These are phyloP conservation scores for Mythimna pallens DNA, from an alignment of 2,888 invertebrate species.

Conservation along the genomic window DNA sequence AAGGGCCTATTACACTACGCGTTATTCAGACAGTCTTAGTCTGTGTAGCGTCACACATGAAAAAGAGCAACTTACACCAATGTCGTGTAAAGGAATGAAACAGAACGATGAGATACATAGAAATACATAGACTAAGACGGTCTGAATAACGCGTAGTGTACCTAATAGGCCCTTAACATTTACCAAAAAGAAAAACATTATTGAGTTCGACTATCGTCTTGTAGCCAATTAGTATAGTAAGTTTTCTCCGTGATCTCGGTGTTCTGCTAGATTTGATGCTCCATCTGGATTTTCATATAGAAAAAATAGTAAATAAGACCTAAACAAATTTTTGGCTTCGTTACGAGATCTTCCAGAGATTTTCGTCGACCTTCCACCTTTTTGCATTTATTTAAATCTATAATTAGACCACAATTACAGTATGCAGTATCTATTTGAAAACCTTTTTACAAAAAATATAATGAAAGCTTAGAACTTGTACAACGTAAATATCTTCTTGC, in stretches of 20 bases:
- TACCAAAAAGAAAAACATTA: conserved; percentile 1
- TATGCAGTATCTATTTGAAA: neutral
- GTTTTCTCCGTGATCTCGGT: conserved; percentile 5
- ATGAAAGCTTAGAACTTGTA: neutral
- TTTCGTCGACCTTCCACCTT: neutral
- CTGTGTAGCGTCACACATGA: too few species aligned
- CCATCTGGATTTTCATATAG: neutral
- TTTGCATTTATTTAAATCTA: neutral
- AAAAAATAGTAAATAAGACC: neutral
- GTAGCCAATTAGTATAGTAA: neutral
- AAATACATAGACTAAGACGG: too few species aligned
- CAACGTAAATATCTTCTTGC: too few species aligned
- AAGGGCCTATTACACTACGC: too few species aligned
- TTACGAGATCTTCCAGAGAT: neutral
- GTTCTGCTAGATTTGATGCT: neutral
- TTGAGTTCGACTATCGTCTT: too few species aligned
- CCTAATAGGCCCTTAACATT: too few species aligned
- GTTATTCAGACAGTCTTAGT: too few species aligned
- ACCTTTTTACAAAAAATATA: neutral
- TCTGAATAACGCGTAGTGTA: too few species aligned
- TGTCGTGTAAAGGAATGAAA: too few species aligned
- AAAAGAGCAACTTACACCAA: too few species aligned
- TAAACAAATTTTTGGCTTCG: conserved; percentile 1
- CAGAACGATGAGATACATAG: too few species aligned
- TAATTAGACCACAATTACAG: neutral